A percentile compares a stretch with the other conserved stretches of the same genome.
phyloP scores from a whole-genome alignment of 2,888 invertebrate genomes.

The Orgyia antiqua region DNA sequence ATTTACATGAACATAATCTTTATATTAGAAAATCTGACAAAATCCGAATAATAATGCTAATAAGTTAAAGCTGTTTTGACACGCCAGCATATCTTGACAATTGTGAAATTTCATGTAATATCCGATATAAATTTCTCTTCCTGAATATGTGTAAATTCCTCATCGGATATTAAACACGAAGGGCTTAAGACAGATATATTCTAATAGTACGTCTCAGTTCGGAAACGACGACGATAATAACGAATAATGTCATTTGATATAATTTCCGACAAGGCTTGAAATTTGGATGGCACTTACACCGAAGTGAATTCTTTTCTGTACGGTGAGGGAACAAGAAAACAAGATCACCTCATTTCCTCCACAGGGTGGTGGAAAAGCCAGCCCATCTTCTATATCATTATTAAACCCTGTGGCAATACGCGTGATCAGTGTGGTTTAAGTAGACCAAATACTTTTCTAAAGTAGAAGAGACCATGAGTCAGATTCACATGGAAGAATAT shows the following conservation, averaged over 20 bases:
- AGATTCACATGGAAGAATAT: no score
- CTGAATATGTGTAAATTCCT: conserved; percentile 8
- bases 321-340: not conserved
- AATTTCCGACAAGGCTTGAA: conserved; percentile 10
- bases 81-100: no score
- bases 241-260: conserved; percentile 8
- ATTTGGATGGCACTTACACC: conserved; percentile 5
- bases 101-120: no score
- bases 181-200: conserved; percentile 3
- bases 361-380: no score
- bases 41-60: no score
- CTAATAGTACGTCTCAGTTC: conserved; percentile 4
- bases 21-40: no score
- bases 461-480: not conserved
- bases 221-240: conserved; percentile 10
- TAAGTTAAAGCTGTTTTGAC: no score
- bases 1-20: no score
- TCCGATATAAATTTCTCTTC: conserved; percentile 5
- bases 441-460: not conserved
- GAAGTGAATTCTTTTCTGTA: not conserved
- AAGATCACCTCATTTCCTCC: no score
- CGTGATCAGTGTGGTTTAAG: not conserved
- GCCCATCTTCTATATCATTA: not conserved
- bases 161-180: conserved; percentile 7
- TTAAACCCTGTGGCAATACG: not conserved